Evolutionary conservation across 2,888 invertebrate genomes (phyloP).

Genomic region (Drosophila demipolita): DNA sequence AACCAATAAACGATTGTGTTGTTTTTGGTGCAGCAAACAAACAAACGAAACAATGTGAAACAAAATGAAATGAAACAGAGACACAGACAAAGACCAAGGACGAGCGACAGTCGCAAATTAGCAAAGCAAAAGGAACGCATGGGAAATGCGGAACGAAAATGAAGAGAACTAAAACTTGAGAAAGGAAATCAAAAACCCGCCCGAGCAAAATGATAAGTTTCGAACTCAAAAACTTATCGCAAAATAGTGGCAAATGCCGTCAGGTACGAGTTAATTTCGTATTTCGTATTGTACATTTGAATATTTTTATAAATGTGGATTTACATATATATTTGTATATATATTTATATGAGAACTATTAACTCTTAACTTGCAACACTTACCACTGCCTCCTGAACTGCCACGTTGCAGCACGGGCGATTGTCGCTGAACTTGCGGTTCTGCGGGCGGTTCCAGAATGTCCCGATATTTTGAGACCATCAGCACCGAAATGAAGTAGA

Average conservation of each 20-base stretch:
- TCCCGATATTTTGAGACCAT: slow-evolving; percentile 99
- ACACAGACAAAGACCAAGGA: slow-evolving; percentile 8
- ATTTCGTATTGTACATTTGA: slow-evolving; percentile 14
- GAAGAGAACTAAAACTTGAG: slow-evolving; percentile 15
- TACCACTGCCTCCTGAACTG: slow-evolving; percentile 83
- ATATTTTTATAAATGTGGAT: background rate
- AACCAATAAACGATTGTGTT: slow-evolving; percentile 55
- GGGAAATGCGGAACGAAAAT: slow-evolving; percentile 29
- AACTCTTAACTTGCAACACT: slow-evolving; percentile 55
- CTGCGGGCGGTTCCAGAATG: slow-evolving; percentile 96
- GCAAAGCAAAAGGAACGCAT: slow-evolving; percentile 45
- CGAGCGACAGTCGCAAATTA: slow-evolving; percentile 39
- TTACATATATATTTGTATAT: background rate
- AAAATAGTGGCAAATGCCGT: slow-evolving; percentile 25
- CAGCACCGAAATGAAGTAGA: slow-evolving; percentile 99
- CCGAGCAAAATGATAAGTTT: slow-evolving; percentile 29
- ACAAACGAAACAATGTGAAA: slow-evolving; percentile 33
- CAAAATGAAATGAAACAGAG: slow-evolving; percentile 34
- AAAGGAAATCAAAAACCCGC: slow-evolving; percentile 31
- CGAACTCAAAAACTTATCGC: background rate
- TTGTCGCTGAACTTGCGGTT: slow-evolving; percentile 88
- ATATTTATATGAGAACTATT: background rate
- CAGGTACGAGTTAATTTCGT: slow-evolving; percentile 13
- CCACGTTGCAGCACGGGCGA: slow-evolving; percentile 86
- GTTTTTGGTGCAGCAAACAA: slow-evolving; percentile 66